Base-by-base conservation (phyloP, 2,113 vertebrate species). In the Anthoscopus minutus region DNA sequence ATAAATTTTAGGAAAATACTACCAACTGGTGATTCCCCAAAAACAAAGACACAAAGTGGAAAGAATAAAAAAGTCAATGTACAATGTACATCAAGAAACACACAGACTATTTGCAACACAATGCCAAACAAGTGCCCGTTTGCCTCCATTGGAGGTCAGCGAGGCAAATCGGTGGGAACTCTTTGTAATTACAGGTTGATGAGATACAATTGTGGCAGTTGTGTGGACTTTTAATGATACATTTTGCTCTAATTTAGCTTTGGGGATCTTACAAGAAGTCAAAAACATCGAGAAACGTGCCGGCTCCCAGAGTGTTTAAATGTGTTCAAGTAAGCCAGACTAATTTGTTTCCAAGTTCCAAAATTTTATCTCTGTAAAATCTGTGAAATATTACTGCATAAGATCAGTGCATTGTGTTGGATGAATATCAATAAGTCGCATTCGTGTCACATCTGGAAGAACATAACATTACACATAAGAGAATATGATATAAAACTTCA, bases 391-490 rank as follows among this genome's bases (percentile, higher is more conserved):
- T 78, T 93, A 62, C 38, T 56, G 47, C 54, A 60, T 30, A 16
- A 0, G 79, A 92, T 77, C 44, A 37, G 20, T 54, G 50, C 23
- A 37, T 72, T 79, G 37, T 89, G 58, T 72, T 82, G 81, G 81
- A 83, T 51, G 64, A 80, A 21, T 51, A 73, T 66, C 87, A 95
- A 10, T 30, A 77, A 67, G 38, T 73, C 71, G 37, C 67, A 62
- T 54, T 93, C 58, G 71, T 80, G 38, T 83, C 56, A 89, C 81
- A 86, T 95, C 74, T 94, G 79, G 74, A 94, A 93, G 58, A n/a
- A 69, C 40, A 50, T 27, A 40, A n/a, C 11, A 88, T 31, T 74
- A 54, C 30, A 66, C 30, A 30, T 20, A 57, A 45, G 21, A 57
- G 33, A 74, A 84, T 78, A 84, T 7, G 2, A 80, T 40, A 8